Evolutionary conservation across 2,113 vertebrate species (phyloP).

Genomic region (Carollia perspicillata): DNA sequence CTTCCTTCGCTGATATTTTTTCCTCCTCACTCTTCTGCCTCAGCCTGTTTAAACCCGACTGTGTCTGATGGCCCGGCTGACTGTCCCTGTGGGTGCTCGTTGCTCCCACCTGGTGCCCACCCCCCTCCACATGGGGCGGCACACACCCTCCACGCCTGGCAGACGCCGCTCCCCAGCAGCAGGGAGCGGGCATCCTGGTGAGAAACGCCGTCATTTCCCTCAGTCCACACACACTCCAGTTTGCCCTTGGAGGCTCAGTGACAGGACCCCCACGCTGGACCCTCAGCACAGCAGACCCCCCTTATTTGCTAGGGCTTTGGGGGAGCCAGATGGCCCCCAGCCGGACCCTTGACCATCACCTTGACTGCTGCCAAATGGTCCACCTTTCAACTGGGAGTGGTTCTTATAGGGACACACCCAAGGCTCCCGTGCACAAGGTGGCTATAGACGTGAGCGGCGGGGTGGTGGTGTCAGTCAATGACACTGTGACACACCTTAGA

Average conservation of each 20-base stretch:
- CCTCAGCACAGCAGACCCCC: background rate
- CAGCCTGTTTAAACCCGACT: background rate
- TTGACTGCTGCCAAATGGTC: background rate
- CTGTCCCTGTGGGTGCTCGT: background rate
- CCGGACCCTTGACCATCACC: background rate
- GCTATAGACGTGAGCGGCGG: no score
- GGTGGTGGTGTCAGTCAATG: no score
- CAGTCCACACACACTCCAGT: no score
- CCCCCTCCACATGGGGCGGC: rapidly evolving
- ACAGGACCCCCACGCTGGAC: background rate
- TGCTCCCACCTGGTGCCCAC: background rate
- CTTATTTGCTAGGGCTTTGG: background rate
- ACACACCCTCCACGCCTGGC: background rate
- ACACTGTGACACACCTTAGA: background rate
- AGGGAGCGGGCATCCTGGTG: background rate
- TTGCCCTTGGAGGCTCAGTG: background rate
- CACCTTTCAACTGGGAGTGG: background rate
- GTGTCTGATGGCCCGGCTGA: background rate
- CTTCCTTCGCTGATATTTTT: background rate
- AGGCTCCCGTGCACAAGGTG: background rate
- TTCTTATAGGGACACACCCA: background rate
- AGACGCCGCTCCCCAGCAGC: background rate
- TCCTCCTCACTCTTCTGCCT: background rate
- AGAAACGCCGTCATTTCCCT: background rate
- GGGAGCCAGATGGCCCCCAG: background rate